A percentile compares a stretch with the other conserved stretches of the same genome.
Evolutionary conservation across 2,797 vertebrate species (phyloP).

Genomic region (Trichosurus vulpecula): DNA sequence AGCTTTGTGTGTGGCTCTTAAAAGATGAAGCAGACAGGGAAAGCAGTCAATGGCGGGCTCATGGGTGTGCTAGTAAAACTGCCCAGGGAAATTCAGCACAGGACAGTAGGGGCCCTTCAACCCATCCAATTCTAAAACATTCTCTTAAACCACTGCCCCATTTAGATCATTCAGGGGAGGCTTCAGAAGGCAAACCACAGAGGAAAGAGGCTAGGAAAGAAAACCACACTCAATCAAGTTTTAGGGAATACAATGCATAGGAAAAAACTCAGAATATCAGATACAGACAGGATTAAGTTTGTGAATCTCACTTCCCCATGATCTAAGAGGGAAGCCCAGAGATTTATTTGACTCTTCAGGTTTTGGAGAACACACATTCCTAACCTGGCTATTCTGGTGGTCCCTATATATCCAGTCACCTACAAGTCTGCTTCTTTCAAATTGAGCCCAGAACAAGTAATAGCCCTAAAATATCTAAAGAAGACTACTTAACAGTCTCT

Average conservation of each 20-base stretch:
- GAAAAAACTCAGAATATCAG: neutral
- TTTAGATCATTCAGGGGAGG: neutral
- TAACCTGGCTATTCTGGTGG: no score
- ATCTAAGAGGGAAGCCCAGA: neutral
- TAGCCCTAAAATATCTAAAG: no score
- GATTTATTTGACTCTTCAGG: neutral
- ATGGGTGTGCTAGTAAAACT: neutral
- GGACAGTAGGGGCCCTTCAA: neutral
- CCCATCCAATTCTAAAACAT: neutral
- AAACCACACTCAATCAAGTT: neutral
- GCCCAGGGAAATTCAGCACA: neutral
- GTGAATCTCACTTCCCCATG: neutral
- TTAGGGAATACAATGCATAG: neutral
- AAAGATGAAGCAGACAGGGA: neutral
- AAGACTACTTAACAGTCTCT: no score
- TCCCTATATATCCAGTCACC: no score
- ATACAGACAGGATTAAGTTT: neutral
- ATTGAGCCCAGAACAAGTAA: no score
- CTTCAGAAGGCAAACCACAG: neutral
- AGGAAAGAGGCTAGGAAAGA: neutral
- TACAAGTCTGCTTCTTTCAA: no score
- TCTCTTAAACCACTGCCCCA: neutral
- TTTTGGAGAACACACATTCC: neutral
- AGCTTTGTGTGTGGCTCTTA: neutral
- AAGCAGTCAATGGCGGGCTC: neutral